Evolutionary conservation across 2,888 invertebrate species (phyloP).

Genomic region (Drosophila trichaetosa): DNA sequence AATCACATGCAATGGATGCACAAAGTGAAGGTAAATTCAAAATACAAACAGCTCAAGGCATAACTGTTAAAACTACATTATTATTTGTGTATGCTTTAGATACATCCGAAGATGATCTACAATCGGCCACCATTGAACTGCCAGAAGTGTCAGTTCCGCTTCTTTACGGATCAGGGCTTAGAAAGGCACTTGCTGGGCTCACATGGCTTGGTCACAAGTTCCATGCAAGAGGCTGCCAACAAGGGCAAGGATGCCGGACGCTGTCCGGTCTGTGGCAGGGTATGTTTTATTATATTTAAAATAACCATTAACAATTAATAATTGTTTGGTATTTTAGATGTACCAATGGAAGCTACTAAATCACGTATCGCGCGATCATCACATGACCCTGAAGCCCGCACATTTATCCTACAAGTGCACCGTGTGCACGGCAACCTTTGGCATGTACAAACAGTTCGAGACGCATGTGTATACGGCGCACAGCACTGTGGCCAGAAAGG

Average conservation of each 20-base stretch:
- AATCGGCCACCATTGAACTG: constrained; percentile 97
- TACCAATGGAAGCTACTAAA: constrained; percentile 97
- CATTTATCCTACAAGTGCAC: constrained; percentile 98
- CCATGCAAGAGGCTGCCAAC: constrained; percentile 98
- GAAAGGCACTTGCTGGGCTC: constrained; percentile 97
- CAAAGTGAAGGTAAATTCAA: constrained; percentile 90
- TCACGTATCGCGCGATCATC: constrained; percentile 96
- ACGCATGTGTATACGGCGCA: constrained; percentile 97
- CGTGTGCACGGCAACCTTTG: constrained; percentile 96
- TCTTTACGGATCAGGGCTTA: constrained; percentile 98
- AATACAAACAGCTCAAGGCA: background rate
- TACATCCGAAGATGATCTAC: constrained; percentile 98
- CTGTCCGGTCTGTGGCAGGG: constrained; percentile 97
- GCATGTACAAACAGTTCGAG: constrained; percentile 97
- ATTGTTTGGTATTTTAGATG: constrained; percentile 86
- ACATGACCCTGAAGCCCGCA: constrained; percentile 95
- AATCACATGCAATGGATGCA: constrained; percentile 99
- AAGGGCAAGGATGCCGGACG: constrained; percentile 97
- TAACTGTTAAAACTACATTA: background rate
- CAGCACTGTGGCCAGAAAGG: constrained; percentile 94
- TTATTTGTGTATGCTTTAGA: constrained; percentile 83
- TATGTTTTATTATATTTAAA: constrained; percentile 85
- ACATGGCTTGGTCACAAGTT: constrained; percentile 97
- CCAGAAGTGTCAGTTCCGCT: constrained; percentile 97
- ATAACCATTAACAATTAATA: background rate